Conservation (phyloP, 2,797 vertebrate genomes). For the Sebastes umbrosus region DNA sequence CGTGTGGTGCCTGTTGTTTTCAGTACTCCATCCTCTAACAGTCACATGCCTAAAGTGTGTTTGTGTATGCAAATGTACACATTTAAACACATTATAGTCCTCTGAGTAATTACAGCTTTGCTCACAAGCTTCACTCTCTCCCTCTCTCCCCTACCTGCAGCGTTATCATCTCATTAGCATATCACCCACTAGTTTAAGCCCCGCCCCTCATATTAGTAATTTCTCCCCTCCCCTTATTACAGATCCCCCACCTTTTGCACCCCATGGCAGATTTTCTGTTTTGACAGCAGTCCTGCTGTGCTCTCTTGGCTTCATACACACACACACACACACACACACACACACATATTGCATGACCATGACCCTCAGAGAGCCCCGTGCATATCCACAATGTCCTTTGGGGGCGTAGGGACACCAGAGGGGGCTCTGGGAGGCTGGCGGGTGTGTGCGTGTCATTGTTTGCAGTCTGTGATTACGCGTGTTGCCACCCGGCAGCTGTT, state of each 20-base stretch:
- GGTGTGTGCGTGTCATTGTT: slow-evolving; percentile 73
- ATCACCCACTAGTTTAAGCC: slow-evolving; percentile 30
- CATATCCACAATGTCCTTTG: slow-evolving; percentile 60
- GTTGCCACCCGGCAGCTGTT: slow-evolving; percentile 78
- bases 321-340: slow-evolving; percentile 45
- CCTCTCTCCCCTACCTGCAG: slow-evolving; percentile 44
- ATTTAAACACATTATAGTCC: background rate
- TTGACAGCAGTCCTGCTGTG: slow-evolving; percentile 74
- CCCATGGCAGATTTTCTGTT: slow-evolving; percentile 69
- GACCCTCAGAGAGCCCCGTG: slow-evolving; percentile 63
- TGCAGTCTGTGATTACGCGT: slow-evolving; percentile 65
- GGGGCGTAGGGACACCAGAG: slow-evolving; percentile 59
- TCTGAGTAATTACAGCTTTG: slow-evolving; percentile 6
- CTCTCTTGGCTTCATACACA: slow-evolving; percentile 43
- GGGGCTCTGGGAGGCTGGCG: slow-evolving; percentile 51
- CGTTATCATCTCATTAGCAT: slow-evolving; percentile 35
- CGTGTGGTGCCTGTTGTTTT: slow-evolving; percentile 31
- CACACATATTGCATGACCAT: slow-evolving; percentile 54
- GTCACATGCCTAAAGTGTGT: background rate
- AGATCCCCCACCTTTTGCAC: slow-evolving; percentile 57
- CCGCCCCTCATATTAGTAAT: slow-evolving; percentile 49
- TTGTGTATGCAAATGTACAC: background rate
- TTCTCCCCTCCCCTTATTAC: slow-evolving; percentile 40
- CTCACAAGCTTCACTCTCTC: background rate
- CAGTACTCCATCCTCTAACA: background rate